Base-by-base conservation (phyloP, 2,797 vertebrate species). In the Xenops minutus region DNA sequence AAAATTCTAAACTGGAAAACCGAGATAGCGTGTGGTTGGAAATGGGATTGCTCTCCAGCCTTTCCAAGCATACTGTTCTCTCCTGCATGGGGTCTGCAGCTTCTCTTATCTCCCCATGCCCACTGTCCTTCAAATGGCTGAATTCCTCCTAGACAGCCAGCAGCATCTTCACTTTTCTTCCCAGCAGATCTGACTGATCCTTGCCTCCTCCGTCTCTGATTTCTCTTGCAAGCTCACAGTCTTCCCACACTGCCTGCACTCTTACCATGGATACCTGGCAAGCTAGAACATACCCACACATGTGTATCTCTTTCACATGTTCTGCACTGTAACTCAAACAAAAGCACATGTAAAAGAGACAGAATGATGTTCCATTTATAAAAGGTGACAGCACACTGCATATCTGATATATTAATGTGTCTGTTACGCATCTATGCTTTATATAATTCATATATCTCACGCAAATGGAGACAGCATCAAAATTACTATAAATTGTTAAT, bases 241-340 rank as follows among this genome's bases (percentile, higher is more conserved):
- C 56, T 62, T 54, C 79, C 82, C 79, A 80, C 68, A 46, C 52
- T 27, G 63, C 74, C 77, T 48, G 76, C 34, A 30, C 46, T 58
- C 81, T 15, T 46, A 64, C 75, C 54, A 29, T 19, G 64, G 49
- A 73, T 46, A 80, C 64, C 51, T 44, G 62, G 46, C 34, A 72
- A 55, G 36, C 29, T 0, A 5, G 23, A 88, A 77, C 0, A 7
- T 46, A 51, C 17, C 16, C 59, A 78, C 69, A 52, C 0, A 0
- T 6, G 39, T 22, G 43, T 7, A 29, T 32, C 51, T 41, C 22
- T 24, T 63, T 48, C 62, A 66, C 20, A 7, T 6, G 14, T 36
- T 58, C 51, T 24, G n/a, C 26, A 30, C 5, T 0, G 2, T 12
- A 81, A 76, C 37, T 55, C 63, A 69, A 54, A 63, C 24, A 61